Evolutionary conservation across 2,888 invertebrate genomes (phyloP), one percentile per base, ranked within the genome.

Genomic region (Lasioglossum figueresi): DNA sequence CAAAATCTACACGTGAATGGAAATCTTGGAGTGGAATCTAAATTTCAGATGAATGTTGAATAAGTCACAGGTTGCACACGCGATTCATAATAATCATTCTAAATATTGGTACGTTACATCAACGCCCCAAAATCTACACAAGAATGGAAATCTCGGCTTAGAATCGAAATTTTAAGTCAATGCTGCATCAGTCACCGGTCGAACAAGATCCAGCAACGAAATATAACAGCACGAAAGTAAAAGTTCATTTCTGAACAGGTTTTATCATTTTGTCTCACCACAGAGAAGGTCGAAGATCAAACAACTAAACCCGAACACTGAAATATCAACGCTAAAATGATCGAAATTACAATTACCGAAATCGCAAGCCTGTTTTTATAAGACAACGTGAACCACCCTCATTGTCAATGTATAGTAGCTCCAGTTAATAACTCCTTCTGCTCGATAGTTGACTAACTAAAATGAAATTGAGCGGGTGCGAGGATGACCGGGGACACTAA

Each of bases 251-350:
- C 10, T 10, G 23, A 23, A 6, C 23, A 52, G 52, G 10, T 23
- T 48, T 48, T 23, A 19, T 8, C 2, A 10, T 52, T 23, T 52
- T 23, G 23, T 52, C 23, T n/a, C 52, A 2, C 23, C 19, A 19
- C 6, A 6, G 48, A 48, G 16, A 6, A 48, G 19, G 6, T 19
- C 19, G 23, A 6, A 23, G 23, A n/a, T n/a, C 3, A 23, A 8
- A 10, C n/a, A n/a, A n/a, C 0, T 1, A 10, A 10, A 10, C n/a
- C 0, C 3, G 8, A 14, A n/a, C 2, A 10, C 10, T 10, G 52
- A 52, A 8, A 52, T 23, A n/a, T 23, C 48, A 48, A 23, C 19
- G 8, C 19, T 2, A 48, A 6, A 6, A 23, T 2, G 23, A 48
- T 48, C 19, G 5, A 48, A 48, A 48, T 19, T 8, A 48, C 23